phyloP scores from a whole-genome alignment of 2,113 vertebrate species.

The Pomatostomus ruficeps region DNA sequence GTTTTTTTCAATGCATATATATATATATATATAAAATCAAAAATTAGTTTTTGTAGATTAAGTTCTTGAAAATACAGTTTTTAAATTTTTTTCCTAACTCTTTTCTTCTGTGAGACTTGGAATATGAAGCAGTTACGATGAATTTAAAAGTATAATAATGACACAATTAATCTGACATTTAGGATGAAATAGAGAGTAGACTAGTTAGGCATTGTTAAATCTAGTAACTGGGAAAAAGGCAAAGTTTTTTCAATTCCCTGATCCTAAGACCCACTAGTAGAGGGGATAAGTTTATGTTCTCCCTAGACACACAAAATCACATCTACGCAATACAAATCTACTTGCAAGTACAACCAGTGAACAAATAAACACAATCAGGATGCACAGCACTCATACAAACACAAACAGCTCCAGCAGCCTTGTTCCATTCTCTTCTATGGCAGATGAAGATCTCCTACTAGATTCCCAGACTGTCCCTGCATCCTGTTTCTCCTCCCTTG shows the following conservation, averaged over 20 bases:
- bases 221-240: neutral
- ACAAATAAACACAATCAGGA: neutral
- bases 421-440: neutral
- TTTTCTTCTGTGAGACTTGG: neutral
- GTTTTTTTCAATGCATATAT: neutral
- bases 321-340: neutral
- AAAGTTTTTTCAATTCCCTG: neutral
- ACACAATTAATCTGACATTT: neutral
- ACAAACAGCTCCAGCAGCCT: neutral
- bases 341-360: neutral
- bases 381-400: neutral
- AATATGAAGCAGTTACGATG: neutral
- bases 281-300: neutral
- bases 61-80: neutral
- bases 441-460: neutral
- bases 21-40: neutral
- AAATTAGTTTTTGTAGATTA: neutral
- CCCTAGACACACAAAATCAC: neutral
- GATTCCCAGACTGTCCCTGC: neutral
- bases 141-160: neutral
- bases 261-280: neutral
- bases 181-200: neutral
- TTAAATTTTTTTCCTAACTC: neutral
- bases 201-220: neutral
- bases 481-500: neutral